phyloP scores from a whole-genome alignment of 64 coral and sea anemone species.

The Platygyra sinensis region DNA sequence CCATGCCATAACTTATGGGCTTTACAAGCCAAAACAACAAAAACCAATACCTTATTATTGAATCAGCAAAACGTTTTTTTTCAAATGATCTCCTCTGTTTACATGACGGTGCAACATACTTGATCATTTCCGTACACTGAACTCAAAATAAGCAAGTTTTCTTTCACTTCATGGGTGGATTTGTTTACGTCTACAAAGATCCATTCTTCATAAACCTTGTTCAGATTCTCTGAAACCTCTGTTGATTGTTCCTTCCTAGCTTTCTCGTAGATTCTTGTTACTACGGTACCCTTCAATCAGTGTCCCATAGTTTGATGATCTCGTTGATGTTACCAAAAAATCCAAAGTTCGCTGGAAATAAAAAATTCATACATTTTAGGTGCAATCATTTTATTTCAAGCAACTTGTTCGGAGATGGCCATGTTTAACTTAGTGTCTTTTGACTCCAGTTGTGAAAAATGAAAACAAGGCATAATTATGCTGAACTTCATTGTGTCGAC shows the following conservation, averaged over 20 bases:
- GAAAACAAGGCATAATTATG: no score
- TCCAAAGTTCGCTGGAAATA: no score
- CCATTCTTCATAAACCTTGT: conserved; percentile 70
- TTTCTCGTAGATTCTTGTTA: no score
- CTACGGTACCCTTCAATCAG: no score
- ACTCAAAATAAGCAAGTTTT: conserved; percentile 61
- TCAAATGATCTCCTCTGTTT: not conserved
- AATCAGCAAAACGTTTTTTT: not conserved
- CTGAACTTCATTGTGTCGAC: no score
- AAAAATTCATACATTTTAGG: no score
- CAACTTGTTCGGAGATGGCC: no score
- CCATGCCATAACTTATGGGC: not conserved
- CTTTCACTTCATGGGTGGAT: conserved; percentile 43
- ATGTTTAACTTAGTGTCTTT: no score
- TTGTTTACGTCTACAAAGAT: conserved; percentile 57
- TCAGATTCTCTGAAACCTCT: not conserved
- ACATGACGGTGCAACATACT: conserved; percentile 37
- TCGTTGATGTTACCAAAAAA: no score
- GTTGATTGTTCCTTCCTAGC: conserved; percentile 24
- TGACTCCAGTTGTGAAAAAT: no score
- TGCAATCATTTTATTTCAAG: no score
- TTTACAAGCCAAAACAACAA: not conserved
- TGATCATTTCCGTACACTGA: conserved; percentile 55
- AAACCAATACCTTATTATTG: not conserved
- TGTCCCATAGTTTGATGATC: no score